Conservation (phyloP, 2,888 invertebrate genomes). For the Chrysodeixis includens region DNA sequence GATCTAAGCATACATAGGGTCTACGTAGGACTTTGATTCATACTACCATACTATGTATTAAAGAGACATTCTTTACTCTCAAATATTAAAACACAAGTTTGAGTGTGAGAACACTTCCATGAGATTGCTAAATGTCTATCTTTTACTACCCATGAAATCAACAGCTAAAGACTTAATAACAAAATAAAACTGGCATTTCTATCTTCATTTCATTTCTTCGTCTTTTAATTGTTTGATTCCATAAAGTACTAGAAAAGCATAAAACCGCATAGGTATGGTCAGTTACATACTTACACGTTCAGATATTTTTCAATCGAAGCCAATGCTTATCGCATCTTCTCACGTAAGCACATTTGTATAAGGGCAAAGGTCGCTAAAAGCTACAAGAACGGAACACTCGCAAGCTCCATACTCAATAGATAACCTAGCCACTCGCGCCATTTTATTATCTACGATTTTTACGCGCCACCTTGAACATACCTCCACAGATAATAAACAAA, state of each 20-base stretch:
- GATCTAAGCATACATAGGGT: too few species aligned
- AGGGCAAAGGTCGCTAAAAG: constrained; percentile 35
- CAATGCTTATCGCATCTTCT: background rate
- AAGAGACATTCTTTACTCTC: too few species aligned
- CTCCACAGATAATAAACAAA: constrained; percentile 50
- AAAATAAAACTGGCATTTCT: too few species aligned
- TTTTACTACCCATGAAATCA: too few species aligned
- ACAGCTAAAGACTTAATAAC: too few species aligned
- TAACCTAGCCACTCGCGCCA: constrained; percentile 30
- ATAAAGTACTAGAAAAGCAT: background rate
- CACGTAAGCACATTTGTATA: constrained; percentile 8
- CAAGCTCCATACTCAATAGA: constrained; percentile 26
- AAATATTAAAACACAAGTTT: too few species aligned
- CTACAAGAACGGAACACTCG: constrained; percentile 22
- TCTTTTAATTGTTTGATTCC: background rate
- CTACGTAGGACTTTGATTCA: too few species aligned
- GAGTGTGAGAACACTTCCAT: too few species aligned
- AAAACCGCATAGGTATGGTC: background rate
- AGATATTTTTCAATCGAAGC: constrained; percentile 1
- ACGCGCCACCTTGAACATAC: constrained; percentile 42
- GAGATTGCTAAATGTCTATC: too few species aligned
- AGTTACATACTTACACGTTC: background rate
- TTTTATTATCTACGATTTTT: constrained; percentile 34
- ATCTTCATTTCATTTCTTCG: too few species aligned
- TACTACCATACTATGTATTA: too few species aligned